Percentiles rank a stretch among this genome's conserved stretches.
These are phyloP conservation scores for Taenioides sp. DNA, from an alignment of 2,797 vertebrate species.

Conservation along the genomic window DNA sequence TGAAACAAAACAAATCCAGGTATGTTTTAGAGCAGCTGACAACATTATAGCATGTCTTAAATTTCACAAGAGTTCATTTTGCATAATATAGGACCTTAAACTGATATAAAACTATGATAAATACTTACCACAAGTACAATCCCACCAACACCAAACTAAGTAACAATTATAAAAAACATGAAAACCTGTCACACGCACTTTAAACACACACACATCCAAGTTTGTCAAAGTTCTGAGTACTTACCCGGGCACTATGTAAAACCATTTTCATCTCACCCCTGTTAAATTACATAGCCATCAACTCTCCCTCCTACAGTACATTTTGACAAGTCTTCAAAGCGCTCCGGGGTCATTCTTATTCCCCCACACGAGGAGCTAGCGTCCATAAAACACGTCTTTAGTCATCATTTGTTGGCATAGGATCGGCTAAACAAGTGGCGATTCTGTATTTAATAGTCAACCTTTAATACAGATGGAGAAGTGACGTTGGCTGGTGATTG, in stretches of 20 bases:
- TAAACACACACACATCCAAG: slow-evolving; percentile 22
- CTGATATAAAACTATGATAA: no score
- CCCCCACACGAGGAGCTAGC: slow-evolving; percentile 49
- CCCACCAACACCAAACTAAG: no score
- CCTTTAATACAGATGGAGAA: slow-evolving; percentile 63
- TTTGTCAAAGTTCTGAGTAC: slow-evolving; percentile 10
- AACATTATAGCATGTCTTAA: no score
- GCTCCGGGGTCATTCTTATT: slow-evolving; percentile 62
- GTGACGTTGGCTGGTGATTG: slow-evolving; percentile 60
- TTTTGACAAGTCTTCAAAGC: slow-evolving; percentile 69
- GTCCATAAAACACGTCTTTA: slow-evolving; percentile 58
- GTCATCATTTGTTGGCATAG: slow-evolving; percentile 58
- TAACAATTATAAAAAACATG: no score
- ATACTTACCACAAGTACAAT: no score
- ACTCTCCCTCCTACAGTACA: slow-evolving; percentile 55
- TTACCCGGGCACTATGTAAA: slow-evolving; percentile 19
- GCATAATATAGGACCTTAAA: no score
- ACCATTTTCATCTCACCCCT: slow-evolving; percentile 46
- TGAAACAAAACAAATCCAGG: no score
- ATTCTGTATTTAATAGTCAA: slow-evolving; percentile 64
- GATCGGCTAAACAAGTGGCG: slow-evolving; percentile 57
- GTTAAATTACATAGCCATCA: slow-evolving; percentile 64
- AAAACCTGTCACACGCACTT: no score
- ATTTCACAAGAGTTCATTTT: no score
- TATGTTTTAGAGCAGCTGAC: no score